These are phyloP conservation scores for Megalurothrips usitatus DNA, from an alignment of 2,888 invertebrate species.

Conservation along the genomic window DNA sequence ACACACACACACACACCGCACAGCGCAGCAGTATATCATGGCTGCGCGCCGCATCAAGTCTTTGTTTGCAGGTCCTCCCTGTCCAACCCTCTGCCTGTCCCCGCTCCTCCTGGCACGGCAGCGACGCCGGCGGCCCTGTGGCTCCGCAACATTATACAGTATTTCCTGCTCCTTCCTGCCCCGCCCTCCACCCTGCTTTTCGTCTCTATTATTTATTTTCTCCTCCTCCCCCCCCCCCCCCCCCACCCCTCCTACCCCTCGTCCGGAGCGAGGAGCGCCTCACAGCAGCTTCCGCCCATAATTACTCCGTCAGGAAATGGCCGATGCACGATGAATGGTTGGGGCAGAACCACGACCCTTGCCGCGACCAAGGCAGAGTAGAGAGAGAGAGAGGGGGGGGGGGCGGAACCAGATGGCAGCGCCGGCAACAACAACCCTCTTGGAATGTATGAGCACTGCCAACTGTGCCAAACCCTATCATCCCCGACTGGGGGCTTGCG, in stretches of 20 bases:
- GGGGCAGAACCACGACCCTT: background rate
- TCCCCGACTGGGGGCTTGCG: no score
- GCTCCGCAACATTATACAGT: constrained; percentile 20
- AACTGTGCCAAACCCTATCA: no score
- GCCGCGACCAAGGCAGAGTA: background rate
- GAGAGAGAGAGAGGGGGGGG: no score
- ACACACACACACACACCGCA: background rate
- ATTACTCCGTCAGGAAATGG: background rate
- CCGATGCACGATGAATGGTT: background rate
- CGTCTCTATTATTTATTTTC: constrained; percentile 14
- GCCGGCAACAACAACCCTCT: no score
- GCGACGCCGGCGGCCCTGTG: no score
- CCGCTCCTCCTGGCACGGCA: background rate
- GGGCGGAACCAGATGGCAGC: no score
- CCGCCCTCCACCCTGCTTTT: background rate
- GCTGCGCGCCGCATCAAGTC: constrained; percentile 15
- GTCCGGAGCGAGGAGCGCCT: background rate
- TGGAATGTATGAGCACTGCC: no score
- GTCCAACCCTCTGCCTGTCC: background rate
- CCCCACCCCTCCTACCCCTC: background rate
- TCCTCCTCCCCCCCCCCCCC: background rate
- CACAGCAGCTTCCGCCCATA: background rate
- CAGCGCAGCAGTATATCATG: constrained; percentile 13
- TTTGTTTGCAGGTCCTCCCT: constrained; percentile 14
- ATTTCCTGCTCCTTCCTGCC: constrained; percentile 18